A percentile compares a stretch with the other conserved stretches of the same genome.
These are phyloP conservation scores for Tonatia bakeri DNA, from an alignment of 2,113 vertebrate species.

Conservation along the genomic window DNA sequence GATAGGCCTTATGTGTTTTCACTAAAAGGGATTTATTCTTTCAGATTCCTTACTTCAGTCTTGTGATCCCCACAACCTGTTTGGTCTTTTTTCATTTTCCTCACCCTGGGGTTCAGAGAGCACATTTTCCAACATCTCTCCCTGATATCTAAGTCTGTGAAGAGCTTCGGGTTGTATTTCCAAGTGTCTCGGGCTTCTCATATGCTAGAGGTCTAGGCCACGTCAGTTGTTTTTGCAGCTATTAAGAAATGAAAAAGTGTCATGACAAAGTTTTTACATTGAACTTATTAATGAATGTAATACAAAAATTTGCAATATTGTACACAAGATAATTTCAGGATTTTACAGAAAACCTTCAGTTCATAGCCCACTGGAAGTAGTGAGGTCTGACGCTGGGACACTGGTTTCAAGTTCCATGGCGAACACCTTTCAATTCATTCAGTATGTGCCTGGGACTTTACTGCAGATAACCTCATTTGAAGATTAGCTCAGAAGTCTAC, in stretches of 20 bases:
- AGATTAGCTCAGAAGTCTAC: slow-evolving; percentile 25
- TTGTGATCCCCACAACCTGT: background rate
- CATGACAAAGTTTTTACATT: background rate
- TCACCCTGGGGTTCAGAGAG: background rate
- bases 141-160: background rate
- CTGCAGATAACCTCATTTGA: slow-evolving; percentile 1
- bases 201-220: background rate
- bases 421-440: background rate
- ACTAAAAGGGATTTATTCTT: slow-evolving; percentile 2
- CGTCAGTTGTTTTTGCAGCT: background rate
- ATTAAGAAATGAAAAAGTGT: slow-evolving; percentile 16
- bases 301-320: background rate
- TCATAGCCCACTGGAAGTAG: background rate
- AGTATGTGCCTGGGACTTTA: background rate
- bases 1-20: background rate
- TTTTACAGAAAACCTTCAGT: background rate
- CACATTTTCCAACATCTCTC: background rate
- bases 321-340: background rate
- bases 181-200: background rate
- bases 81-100: background rate
- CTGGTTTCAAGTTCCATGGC: background rate
- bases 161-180: background rate
- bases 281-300: background rate
- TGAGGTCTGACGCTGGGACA: background rate
- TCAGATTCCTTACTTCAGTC: background rate